These are phyloP conservation scores for Pristionchus maxplancki DNA, from an alignment of 2,888 invertebrate genomes.

Conservation along the genomic window DNA sequence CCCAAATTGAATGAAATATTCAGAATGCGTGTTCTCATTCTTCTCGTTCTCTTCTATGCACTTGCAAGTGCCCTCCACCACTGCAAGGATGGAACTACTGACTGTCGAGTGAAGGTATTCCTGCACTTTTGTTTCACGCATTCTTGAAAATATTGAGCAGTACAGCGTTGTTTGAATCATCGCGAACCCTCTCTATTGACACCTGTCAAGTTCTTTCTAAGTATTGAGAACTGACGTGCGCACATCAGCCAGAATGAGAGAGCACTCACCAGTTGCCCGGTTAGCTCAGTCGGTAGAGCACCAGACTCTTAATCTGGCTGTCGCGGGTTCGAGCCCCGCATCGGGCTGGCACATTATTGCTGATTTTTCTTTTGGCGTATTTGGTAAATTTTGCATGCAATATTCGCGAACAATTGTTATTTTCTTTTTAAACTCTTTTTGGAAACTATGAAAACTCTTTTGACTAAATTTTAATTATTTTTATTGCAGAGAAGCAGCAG, in stretches of 20 bases:
- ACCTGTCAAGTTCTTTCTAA: not conserved
- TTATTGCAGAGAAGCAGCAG: conserved; percentile 16
- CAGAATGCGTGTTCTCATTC: conserved; percentile 10
- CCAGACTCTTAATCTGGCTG: conserved; percentile 72
- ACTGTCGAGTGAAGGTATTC: conserved; percentile 9
- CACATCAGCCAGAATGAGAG: not conserved
- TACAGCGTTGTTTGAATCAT: too few relatives aligned
- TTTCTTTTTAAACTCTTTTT: too few relatives aligned
- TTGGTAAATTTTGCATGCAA: too few relatives aligned
- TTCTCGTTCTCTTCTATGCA: not conserved
- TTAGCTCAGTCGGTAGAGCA: conserved; percentile 73
- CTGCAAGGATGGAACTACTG: not conserved
- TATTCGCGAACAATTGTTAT: too few relatives aligned
- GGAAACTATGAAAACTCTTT: too few relatives aligned
- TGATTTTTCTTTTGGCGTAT: not conserved
- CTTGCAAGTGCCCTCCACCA: not conserved
- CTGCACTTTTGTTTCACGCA: too few relatives aligned
- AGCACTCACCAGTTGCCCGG: conserved; percentile 57
- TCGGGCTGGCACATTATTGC: conserved; percentile 52
- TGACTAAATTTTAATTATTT: too few relatives aligned
- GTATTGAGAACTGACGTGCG: not conserved
- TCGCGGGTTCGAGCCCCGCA: conserved; percentile 60
- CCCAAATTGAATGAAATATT: not conserved
- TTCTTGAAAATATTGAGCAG: too few relatives aligned
- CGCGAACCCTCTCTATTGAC: too few relatives aligned